Percentiles rank a stretch among this genome's conserved stretches.
Evolutionary conservation across 2,888 invertebrate species (phyloP).

Genomic region (Rosalia funebris): DNA sequence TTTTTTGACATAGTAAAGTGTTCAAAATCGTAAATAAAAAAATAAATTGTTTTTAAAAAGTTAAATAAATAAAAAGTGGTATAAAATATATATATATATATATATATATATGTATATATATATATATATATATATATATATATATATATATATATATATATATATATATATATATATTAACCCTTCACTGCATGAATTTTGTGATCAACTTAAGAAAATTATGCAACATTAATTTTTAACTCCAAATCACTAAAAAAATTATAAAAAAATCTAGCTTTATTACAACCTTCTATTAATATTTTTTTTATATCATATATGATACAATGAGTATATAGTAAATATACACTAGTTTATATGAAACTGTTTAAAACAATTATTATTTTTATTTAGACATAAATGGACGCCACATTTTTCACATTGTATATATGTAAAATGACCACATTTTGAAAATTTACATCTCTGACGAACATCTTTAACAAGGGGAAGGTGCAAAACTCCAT

Average conservation of each 20-base stretch:
- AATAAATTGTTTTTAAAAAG: too few species aligned
- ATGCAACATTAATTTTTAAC: not conserved
- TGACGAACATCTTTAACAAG: not conserved
- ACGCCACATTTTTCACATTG: constrained; percentile 15
- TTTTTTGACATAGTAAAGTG: too few species aligned
- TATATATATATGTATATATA: too few species aligned
- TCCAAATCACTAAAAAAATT: not conserved
- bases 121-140: too few species aligned
- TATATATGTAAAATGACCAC: not conserved
- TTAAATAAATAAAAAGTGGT: too few species aligned
- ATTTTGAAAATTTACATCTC: not conserved
- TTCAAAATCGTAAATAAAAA: too few species aligned
- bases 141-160: too few species aligned
- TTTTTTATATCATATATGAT: not conserved
- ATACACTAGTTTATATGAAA: not conserved
- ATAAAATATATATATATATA: too few species aligned
- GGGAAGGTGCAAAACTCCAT: not conserved
- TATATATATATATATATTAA: too few species aligned
- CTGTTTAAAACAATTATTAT: constrained; percentile 4
- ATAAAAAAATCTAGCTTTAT: not conserved
- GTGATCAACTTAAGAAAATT: not conserved
- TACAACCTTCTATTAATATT: not conserved
- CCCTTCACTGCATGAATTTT: not conserved
- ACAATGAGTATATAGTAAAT: not conserved
- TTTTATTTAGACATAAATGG: constrained; percentile 5